Base-by-base conservation (phyloP, 2,888 invertebrate genomes). In the Acleris emargana region DNA sequence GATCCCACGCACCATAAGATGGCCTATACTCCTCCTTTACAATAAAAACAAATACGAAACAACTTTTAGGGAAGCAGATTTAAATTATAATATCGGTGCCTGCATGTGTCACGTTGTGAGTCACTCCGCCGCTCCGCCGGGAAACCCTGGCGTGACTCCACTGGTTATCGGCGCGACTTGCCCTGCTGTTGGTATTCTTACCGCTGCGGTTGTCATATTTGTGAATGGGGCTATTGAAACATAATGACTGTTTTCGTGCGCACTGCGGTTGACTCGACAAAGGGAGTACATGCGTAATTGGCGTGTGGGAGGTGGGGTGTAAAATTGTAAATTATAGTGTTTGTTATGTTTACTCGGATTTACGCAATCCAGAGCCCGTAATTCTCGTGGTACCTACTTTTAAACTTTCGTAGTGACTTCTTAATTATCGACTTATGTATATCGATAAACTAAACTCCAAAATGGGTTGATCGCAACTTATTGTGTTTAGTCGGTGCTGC, bases 91-190 rank as follows among this genome's bases (percentile, higher is more conserved):
- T 45, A 2, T 45, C 6, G 45, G 59, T 17, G 50, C 43, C 59
- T 52, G 53, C 55, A 51, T 59, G 59, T 54, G 64, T 59, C 59
- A 55, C 67, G 69, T 67, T 69, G 69, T 72, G 73, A 78, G 79
- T 87, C 87, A 91, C 79, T 89, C 90, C 25, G 25, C 25, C 6
- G 32, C 32, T 25, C 25, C 89, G 77, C 77, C 74, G 91, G 91
- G 87, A 91, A 91, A 89, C 91, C 91, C 91, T 90, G 89, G 77
- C 90, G 89, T 91, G 91, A 91, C 87, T 88, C 87, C 86, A 82
- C 81, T 82, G 81, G 81, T 85, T 89, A 89, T 87, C 87, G 83
- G 72, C 78, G 78, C 47, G 51, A 42, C 80, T 81, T 82, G 80
- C 82, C 83, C 80, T 9, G 32, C 9, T 81, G 78, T 79, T 81